Evolutionary conservation across 2,113 vertebrate species (phyloP).

Genomic region (Solea senegalensis): DNA sequence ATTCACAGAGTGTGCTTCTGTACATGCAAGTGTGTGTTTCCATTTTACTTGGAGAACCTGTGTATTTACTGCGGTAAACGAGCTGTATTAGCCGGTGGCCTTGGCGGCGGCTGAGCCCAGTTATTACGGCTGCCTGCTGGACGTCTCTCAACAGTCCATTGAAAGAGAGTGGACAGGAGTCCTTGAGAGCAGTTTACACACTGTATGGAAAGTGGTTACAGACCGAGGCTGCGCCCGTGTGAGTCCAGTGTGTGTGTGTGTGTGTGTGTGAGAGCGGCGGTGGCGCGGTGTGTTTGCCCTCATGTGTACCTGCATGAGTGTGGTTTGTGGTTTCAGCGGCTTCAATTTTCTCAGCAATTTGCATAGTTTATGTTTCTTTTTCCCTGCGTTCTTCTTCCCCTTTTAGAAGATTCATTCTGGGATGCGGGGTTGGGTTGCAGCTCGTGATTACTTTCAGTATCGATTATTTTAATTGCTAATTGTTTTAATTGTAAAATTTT

Average conservation of each 20-base stretch:
- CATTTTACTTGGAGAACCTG: conserved; percentile 66
- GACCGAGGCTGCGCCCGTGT: conserved; percentile 18
- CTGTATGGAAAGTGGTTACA: conserved; percentile 59
- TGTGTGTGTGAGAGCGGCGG: background rate
- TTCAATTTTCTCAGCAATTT: conserved; percentile 2
- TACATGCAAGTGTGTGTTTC: conserved; percentile 22
- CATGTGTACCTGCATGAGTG: background rate
- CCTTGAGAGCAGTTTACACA: conserved; percentile 70
- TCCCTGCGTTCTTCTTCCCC: background rate
- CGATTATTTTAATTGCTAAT: background rate
- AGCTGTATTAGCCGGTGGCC: conserved; percentile 67
- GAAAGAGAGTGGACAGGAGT: conserved; percentile 65
- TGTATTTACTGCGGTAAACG: conserved; percentile 60
- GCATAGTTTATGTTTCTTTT: background rate
- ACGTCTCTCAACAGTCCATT: conserved; percentile 75
- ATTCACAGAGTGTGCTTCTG: conserved; percentile 19
- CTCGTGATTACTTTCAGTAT: background rate
- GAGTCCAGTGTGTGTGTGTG: background rate
- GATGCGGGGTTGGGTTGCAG: background rate
- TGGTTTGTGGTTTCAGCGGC: conserved; percentile 1
- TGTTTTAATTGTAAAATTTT: background rate
- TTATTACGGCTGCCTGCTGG: conserved; percentile 66
- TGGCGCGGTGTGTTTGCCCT: conserved; percentile 35
- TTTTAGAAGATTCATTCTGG: background rate
- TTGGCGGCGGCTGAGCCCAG: conserved; percentile 48